phyloP scores from a whole-genome alignment of 2,113 vertebrate genomes.

The Ibidorhyncha struthersii region DNA sequence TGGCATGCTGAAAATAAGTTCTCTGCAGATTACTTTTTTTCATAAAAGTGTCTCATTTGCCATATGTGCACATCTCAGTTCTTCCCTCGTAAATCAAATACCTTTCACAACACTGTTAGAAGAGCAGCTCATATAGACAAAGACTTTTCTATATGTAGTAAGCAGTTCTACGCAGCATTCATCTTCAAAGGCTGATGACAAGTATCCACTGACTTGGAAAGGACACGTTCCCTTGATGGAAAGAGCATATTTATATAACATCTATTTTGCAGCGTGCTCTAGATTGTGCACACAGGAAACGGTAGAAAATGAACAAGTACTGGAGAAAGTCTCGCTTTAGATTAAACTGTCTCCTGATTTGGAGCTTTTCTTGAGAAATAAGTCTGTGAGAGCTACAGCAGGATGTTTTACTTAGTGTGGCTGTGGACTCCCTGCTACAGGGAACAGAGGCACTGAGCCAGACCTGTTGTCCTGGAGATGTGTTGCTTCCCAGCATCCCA shows the following conservation, averaged over 20 bases:
- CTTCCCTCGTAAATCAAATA: not conserved
- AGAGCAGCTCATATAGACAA: not conserved
- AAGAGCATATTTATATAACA: not conserved
- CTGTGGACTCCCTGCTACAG: not conserved
- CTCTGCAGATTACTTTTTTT: not conserved
- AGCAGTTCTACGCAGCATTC: not conserved
- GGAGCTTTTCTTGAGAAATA: not conserved
- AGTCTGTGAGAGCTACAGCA: not conserved
- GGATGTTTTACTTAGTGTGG: not conserved
- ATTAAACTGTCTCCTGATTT: not conserved
- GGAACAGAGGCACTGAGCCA: not conserved
- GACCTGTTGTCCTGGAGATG: not conserved
- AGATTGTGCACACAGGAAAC: not conserved
- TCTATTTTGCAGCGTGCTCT: not conserved
- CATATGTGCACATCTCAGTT: not conserved
- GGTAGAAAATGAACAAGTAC: not conserved
- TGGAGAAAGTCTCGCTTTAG: not conserved
- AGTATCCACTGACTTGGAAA: not conserved
- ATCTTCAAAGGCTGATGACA: not conserved
- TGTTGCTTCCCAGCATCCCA: not conserved
- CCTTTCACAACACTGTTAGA: not conserved
- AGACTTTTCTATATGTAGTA: not conserved
- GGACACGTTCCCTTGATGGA: fast-evolving
- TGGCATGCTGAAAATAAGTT: not conserved
- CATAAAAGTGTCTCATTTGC: not conserved